Percentiles rank a stretch among this genome's conserved stretches.
Conservation (phyloP, 2,113 vertebrate species). For the Brachypteracias leptosomus region DNA sequence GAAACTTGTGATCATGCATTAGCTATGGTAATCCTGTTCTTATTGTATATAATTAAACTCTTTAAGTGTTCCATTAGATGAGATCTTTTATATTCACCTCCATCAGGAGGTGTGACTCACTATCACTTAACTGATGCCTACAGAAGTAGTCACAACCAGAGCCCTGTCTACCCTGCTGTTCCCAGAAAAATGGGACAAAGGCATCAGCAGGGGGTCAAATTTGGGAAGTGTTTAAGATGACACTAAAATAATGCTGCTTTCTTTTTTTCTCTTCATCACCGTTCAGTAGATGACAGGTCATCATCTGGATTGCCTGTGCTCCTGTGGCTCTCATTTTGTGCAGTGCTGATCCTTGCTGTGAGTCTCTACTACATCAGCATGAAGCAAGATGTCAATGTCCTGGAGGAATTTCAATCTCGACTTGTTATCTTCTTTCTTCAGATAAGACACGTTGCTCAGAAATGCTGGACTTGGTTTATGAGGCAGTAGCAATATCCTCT, state of each 20-base stretch:
- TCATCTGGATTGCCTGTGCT: slow-evolving; percentile 67
- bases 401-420: slow-evolving; percentile 82
- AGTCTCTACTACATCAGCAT: slow-evolving; percentile 82
- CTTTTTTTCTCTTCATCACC: background rate
- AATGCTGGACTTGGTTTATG: slow-evolving; percentile 85
- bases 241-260: background rate
- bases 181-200: slow-evolving; percentile 31
- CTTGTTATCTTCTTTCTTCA: slow-evolving; percentile 81
- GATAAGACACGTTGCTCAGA: slow-evolving; percentile 79
- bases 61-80: slow-evolving; percentile 48
- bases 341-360: slow-evolving; percentile 79
- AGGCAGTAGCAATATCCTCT: slow-evolving; percentile 71
- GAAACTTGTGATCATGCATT: slow-evolving; percentile 28
- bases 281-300: slow-evolving; percentile 76
- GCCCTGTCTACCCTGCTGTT: background rate
- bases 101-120: background rate
- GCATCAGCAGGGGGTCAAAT: background rate
- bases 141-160: background rate
- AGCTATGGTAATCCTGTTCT: slow-evolving; percentile 39
- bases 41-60: slow-evolving; percentile 46
- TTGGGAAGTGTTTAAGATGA: slow-evolving; percentile 1
- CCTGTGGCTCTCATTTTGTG: slow-evolving; percentile 79
- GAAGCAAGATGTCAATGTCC: slow-evolving; percentile 69
- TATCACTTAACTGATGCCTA: background rate
- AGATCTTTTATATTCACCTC: slow-evolving; percentile 27